Percentiles rank a stretch among this genome's conserved stretches.
Evolutionary conservation across 2,797 vertebrate genomes (phyloP).

Genomic region (Anabacerthia variegaticeps): DNA sequence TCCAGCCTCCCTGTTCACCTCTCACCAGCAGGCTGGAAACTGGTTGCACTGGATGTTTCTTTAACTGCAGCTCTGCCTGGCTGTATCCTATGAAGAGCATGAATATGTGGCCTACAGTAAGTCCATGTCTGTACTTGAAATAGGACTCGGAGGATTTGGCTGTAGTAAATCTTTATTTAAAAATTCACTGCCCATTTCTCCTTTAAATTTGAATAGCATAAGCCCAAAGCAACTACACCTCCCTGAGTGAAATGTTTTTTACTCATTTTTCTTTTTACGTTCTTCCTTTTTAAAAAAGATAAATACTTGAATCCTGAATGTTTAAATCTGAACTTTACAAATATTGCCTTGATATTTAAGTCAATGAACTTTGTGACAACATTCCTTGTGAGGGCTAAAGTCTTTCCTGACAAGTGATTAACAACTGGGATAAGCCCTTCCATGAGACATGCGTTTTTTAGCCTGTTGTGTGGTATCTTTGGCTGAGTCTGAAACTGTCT

Average conservation of each 20-base stretch:
- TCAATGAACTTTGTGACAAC: constrained; percentile 6
- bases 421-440: neutral
- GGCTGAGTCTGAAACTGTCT: constrained; percentile 23
- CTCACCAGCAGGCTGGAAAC: fast-evolving
- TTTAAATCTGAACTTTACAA: neutral
- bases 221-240: neutral
- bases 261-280: neutral
- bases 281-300: neutral
- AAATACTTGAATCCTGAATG: neutral
- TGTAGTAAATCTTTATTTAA: neutral
- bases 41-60: fast-evolving
- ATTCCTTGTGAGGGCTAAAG: neutral
- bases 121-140: neutral
- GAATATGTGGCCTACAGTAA: neutral
- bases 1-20: neutral
- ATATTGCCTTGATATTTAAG: neutral
- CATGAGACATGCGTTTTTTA: neutral
- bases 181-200: neutral
- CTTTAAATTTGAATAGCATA: neutral
- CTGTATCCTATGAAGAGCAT: neutral
- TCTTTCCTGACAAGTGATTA: constrained; percentile 3
- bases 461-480: constrained; percentile 20
- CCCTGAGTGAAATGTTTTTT: neutral
- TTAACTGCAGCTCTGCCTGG: neutral
- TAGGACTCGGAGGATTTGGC: neutral